These are phyloP conservation scores for Brachynemurus nebulosus DNA, from an alignment of 2,888 invertebrate genomes.

Conservation along the genomic window DNA sequence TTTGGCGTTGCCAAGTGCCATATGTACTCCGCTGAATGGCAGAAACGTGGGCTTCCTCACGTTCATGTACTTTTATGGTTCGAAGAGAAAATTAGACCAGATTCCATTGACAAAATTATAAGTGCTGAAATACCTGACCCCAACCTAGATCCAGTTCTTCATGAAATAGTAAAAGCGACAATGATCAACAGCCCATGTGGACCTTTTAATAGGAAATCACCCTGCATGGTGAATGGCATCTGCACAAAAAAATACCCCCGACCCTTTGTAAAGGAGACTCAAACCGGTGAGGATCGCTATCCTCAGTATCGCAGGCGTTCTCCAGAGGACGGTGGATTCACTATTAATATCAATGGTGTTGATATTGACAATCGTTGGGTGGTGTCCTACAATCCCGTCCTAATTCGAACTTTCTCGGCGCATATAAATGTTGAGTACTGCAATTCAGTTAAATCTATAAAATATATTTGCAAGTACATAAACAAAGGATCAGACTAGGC, in stretches of 20 bases:
- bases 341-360: not conserved
- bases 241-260: slow-evolving; percentile 24
- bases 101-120: slow-evolving; percentile 13
- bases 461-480: slow-evolving; percentile 17
- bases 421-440: slow-evolving; percentile 19
- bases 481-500: slow-evolving; percentile 9
- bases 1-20: slow-evolving; percentile 1
- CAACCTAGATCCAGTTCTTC: slow-evolving; percentile 6
- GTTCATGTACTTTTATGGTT: slow-evolving; percentile 8
- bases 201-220: slow-evolving; percentile 15
- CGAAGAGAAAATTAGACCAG: slow-evolving; percentile 13
- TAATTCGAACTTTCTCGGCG: slow-evolving; percentile 11
- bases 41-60: slow-evolving; percentile 9
- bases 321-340: slow-evolving; percentile 13
- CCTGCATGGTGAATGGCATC: slow-evolving; percentile 24
- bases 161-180: slow-evolving; percentile 11
- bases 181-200: slow-evolving; percentile 9
- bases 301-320: slow-evolving; percentile 21
- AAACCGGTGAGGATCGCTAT: slow-evolving; percentile 21
- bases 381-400: slow-evolving; percentile 8
- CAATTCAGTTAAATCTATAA: slow-evolving; percentile 9
- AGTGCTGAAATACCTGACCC: slow-evolving; percentile 12
- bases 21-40: slow-evolving; percentile 7
- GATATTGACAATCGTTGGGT: slow-evolving; percentile 11
- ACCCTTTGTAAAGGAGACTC: slow-evolving; percentile 18